Evolutionary conservation across 2,113 vertebrate species (phyloP).

Genomic region (Vidua chalybeata): DNA sequence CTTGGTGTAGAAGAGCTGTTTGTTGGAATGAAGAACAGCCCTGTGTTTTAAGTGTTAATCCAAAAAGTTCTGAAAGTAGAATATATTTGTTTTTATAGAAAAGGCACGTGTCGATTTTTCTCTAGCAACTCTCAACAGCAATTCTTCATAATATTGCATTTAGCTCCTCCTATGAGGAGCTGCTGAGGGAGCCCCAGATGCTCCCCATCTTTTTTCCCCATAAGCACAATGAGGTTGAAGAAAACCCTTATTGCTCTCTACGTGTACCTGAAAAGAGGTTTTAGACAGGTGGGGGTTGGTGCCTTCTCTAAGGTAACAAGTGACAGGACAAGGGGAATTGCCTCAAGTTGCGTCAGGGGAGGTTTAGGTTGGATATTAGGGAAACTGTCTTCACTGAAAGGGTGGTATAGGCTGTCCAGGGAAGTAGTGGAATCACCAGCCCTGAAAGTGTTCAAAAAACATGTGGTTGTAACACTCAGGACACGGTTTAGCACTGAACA

Average conservation of each 20-base stretch:
- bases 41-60: not conserved
- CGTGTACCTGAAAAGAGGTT: not conserved
- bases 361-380: not conserved
- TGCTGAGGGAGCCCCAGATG: not conserved
- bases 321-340: not conserved
- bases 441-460: too few relatives aligned
- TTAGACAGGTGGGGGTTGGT: not conserved
- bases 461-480: rapidly evolving
- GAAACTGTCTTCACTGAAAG: not conserved
- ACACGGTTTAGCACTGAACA: not conserved
- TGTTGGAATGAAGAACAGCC: not conserved
- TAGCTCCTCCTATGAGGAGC: not conserved
- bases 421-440: not conserved
- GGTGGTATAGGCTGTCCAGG: not conserved
- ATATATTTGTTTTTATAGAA: not conserved
- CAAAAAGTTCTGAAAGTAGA: not conserved
- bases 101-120: not conserved
- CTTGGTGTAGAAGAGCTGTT: not conserved
- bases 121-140: not conserved
- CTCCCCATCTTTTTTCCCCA: not conserved
- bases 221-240: not conserved
- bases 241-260: not conserved
- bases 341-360: not conserved
- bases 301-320: not conserved
- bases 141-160: not conserved